Evolutionary conservation across 2,888 invertebrate species (phyloP), one percentile per base, ranked within the genome.

Genomic region (Selenia dentaria): DNA sequence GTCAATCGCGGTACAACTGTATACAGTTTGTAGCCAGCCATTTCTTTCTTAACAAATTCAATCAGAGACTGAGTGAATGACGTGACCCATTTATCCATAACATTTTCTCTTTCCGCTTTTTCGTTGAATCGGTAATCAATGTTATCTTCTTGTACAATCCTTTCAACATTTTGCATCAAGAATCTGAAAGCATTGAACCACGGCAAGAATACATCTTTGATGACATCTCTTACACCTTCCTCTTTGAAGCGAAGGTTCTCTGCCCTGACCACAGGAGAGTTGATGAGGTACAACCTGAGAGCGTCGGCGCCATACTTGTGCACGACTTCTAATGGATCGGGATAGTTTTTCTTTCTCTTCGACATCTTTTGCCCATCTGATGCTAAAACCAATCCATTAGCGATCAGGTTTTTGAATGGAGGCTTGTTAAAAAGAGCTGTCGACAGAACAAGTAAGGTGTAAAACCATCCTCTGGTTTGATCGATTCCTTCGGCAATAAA

Each of bases 401-500:
- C 98, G 58, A 99, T 97, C 27, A 99, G 92, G 84, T 99, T 99
- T 79, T 99, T 99, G 82, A 98, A 99, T 0, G 99, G 99, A 0
- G 99, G 95, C 75, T 97, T 98, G 37, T 97, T 96, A 78, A 98
- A 99, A 6, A 99, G 90, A 3, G 98, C 96, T 0, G 99, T 99
- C 0, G 98, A 98, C 43, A 99, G 92, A 0, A 99, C 99, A 35
- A 99, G 92, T n/a, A 99, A 91, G 0, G 99, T 99, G 78, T 99
- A 99, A 85, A 99, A 99, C 99, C 99, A 99, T 12, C 99, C 99
- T 60, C 99, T 93, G 0, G 99, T 99, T 89, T 99, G 99, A 84
- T 99, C 99, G 62, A 99, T 97, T 12, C 99, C 99, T 90, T 99
- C 99, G n/a, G 98, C 99, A 71, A 99, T 98, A 73, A 99, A 99